These are phyloP conservation scores for Belgica antarctica DNA, from an alignment of 2,888 invertebrate species.

Conservation along the genomic window DNA sequence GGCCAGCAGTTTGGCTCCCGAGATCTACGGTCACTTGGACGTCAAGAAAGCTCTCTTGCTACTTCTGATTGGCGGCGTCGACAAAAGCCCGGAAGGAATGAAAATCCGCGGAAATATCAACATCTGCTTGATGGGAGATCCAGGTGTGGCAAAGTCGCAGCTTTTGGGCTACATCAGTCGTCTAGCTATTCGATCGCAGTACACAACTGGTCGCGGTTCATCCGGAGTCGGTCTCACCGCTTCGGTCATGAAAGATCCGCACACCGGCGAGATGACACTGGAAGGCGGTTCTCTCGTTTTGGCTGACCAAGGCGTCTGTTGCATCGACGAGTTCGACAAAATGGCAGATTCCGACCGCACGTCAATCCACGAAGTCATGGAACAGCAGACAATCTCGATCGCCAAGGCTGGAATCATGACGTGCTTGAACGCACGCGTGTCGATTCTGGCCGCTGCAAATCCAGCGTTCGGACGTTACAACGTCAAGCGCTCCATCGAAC, in stretches of 20 bases:
- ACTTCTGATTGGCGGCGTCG: conserved; percentile 88
- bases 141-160: conserved; percentile 99
- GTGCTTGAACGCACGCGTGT: conserved; percentile 92
- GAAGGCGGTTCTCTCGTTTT: conserved; percentile 96
- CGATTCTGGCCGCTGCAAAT: conserved; percentile 98
- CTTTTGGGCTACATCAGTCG: conserved; percentile 91
- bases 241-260: conserved; percentile 94
- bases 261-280: conserved; percentile 96
- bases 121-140: conserved; percentile 99
- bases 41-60: conserved; percentile 95
- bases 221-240: conserved; percentile 99
- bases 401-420: conserved; percentile 99
- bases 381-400: conserved; percentile 99
- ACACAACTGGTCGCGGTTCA: conserved; percentile 94
- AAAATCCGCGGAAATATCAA: conserved; percentile 97
- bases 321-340: conserved; percentile 99
- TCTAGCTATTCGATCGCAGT: conserved; percentile 87
- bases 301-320: conserved; percentile 93
- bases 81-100: conserved; percentile 88
- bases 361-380: conserved; percentile 97
- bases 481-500: conserved; percentile 89
- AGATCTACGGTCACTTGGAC: conserved; percentile 97
- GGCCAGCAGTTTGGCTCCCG: conserved; percentile 92
- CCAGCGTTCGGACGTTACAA: conserved; percentile 98
- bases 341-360: conserved; percentile 95